Evolutionary conservation across 2,888 invertebrate species (phyloP), one percentile per base, ranked within the genome.

Genomic region (Candidula unifasciata): DNA sequence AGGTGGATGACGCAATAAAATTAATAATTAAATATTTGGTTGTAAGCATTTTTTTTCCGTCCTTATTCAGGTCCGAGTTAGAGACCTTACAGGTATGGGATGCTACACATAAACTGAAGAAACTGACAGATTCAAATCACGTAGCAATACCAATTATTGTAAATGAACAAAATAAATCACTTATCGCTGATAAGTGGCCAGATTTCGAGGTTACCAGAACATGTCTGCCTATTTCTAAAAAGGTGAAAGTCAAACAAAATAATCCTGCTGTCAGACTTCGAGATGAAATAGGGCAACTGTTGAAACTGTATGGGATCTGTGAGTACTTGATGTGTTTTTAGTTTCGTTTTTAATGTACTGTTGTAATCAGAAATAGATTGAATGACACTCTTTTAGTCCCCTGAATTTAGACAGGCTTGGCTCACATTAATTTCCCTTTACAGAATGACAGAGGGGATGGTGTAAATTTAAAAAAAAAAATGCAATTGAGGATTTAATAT

Each of bases 121-220:
- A 83, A 60, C 57, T 88, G 10, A 79, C 71, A 16, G 71, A 37
- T 16, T n/a, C 73, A 27, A 80, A 85, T 27, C 76, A 80, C 10
- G 84, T 89, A 18, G 89, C 89, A 21, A 85, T 90, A 16, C 89
- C 89, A 8, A 44, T 89, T 60, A 74, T 54, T 6, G n/a, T 33
- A 35, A 66, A 33, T 10, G 44, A n/a, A 21, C 68, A 24, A 18
- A 77, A 77, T 27, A 3, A 54, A 16, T 35, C 35, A 24, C 30
- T 27, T 10, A 60, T 82, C 27, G 66, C 64, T 27, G 18, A 52
- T 24, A 44, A 54, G 27, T 82, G 82, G 82, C 82, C 82, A 44
- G 77, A 68, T 33, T 44, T 76, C 18, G n/a, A 1, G 54, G 21
- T 77, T 21, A 33, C 18, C 33, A 33, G 66, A 35, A 66, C 83